Conservation (phyloP, 92 coral and sea anemone genomes). For the Scolanthus callimorphus region DNA sequence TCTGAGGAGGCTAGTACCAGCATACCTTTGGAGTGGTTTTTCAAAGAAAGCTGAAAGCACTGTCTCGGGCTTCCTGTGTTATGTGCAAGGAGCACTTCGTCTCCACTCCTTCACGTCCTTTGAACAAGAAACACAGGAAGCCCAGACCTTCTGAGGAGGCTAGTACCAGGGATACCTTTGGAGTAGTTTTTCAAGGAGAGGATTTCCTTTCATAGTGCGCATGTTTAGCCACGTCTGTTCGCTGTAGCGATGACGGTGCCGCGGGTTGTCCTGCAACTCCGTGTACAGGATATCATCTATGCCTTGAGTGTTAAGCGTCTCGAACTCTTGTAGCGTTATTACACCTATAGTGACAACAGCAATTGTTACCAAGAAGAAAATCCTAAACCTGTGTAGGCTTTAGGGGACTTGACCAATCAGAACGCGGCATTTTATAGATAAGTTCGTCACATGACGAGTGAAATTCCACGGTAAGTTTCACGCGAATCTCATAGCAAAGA, state of each 20-base stretch:
- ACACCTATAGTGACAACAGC: slow-evolving; percentile 15
- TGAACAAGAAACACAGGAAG: too few species aligned
- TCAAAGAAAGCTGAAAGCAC: too few species aligned
- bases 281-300: slow-evolving; percentile 47
- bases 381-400: too few species aligned
- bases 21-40: not conserved
- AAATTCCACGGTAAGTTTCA: too few species aligned
- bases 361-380: not conserved
- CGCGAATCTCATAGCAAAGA: too few species aligned
- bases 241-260: slow-evolving; percentile 78
- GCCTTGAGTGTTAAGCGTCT: slow-evolving; percentile 47
- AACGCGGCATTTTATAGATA: too few species aligned
- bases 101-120: too few species aligned
- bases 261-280: slow-evolving; percentile 57
- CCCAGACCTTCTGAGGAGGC: too few species aligned
- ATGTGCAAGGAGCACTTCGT: too few species aligned
- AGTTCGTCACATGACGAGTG: too few species aligned
- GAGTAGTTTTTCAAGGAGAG: slow-evolving; percentile 29
- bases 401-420: too few species aligned
- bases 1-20: not conserved
- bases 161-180: slow-evolving; percentile 63
- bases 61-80: too few species aligned
- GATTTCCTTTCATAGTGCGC: slow-evolving; percentile 41
- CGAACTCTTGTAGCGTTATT: slow-evolving; percentile 52
- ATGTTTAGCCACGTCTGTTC: slow-evolving; percentile 82